phyloP scores from a whole-genome alignment of 1,140 invertebrate genomes.

The Drosophila rhopaloa region DNA sequence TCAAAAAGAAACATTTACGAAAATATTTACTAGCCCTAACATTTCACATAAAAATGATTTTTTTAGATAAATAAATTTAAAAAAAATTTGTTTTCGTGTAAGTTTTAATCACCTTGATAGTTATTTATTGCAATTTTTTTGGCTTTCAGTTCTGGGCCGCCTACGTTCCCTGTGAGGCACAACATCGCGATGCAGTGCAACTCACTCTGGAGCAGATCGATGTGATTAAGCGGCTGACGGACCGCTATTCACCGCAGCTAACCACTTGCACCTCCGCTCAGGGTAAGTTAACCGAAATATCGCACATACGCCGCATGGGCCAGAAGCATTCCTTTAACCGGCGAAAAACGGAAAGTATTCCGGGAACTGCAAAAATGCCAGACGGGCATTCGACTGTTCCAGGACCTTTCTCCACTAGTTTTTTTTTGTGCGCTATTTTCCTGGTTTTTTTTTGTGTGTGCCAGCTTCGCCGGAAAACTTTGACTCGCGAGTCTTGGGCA shows the following conservation, averaged over 20 bases:
- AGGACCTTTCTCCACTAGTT: conserved; percentile 18
- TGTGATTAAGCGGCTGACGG: conserved; percentile 90
- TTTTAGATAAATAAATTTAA: too few species aligned
- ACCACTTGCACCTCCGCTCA: conserved; percentile 89
- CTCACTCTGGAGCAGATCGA: conserved; percentile 93
- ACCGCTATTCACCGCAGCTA: conserved; percentile 88
- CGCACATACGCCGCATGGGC: conserved; percentile 55
- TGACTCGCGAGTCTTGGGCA: conserved; percentile 38
- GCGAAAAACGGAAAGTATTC: conserved; percentile 28
- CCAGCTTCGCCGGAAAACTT: conserved; percentile 45
- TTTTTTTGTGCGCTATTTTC: conserved; percentile 1
- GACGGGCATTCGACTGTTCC: conserved; percentile 32
- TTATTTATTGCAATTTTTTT: neutral
- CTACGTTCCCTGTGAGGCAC: conserved; percentile 93
- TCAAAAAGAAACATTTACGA: too few species aligned
- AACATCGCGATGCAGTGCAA: conserved; percentile 92
- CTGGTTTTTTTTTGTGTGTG: conserved; percentile 8
- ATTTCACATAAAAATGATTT: too few species aligned
- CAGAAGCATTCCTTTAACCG: conserved; percentile 16
- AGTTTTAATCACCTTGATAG: too few species aligned
- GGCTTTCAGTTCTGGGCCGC: conserved; percentile 93
- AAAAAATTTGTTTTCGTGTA: too few species aligned
- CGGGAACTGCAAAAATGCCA: conserved; percentile 29
- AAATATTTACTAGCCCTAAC: too few species aligned
- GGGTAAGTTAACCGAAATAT: conserved; percentile 85